Conservation (phyloP, 2,888 invertebrate species). For the Chelonus formosanus region DNA sequence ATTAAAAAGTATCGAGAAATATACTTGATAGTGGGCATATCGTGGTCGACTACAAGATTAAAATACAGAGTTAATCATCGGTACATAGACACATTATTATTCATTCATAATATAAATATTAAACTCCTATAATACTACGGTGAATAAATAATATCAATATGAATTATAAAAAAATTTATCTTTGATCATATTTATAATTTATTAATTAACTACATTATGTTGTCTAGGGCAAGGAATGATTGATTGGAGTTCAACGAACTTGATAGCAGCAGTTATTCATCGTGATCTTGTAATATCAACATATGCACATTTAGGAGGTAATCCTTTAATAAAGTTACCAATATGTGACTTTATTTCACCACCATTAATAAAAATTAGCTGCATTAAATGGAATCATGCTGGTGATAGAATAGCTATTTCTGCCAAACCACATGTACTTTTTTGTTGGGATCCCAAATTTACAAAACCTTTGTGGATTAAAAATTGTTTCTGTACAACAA, state of each 20-base stretch:
- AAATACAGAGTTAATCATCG: too few species aligned
- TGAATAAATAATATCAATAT: not conserved
- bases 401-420: constrained; percentile 38
- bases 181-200: not conserved
- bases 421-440: constrained; percentile 23
- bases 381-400: constrained; percentile 49
- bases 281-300: too few species aligned
- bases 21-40: too few species aligned
- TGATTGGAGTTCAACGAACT: constrained; percentile 52
- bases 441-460: constrained; percentile 34
- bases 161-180: not conserved
- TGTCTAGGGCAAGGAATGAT: constrained; percentile 33
- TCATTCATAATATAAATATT: too few species aligned
- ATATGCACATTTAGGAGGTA: constrained; percentile 9
- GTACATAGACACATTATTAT: too few species aligned
- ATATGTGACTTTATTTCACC: constrained; percentile 17
- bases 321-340: constrained; percentile 36
- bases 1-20: too few species aligned
- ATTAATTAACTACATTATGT: not conserved
- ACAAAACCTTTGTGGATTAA: constrained; percentile 44
- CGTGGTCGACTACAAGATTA: too few species aligned
- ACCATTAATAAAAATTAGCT: constrained; percentile 13
- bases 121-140: not conserved
- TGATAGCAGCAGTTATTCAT: constrained; percentile 41
- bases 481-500: constrained; percentile 32